A percentile compares a stretch with the other conserved stretches of the same genome.
phyloP scores from a whole-genome alignment of 2,888 invertebrate species.

The Metellina segmentata region DNA sequence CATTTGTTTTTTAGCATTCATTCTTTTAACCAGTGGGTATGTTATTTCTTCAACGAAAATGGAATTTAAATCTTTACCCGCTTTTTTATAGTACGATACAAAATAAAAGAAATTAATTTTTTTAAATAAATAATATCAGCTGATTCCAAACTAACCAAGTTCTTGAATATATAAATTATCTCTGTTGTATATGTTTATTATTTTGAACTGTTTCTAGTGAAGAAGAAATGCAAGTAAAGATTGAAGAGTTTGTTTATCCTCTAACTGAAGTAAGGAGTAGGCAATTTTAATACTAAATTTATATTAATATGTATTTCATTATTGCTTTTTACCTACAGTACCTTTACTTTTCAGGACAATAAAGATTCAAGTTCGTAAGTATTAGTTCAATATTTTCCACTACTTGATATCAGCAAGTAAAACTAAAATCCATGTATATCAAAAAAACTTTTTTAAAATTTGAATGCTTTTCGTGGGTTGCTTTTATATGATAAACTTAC shows the following conservation, averaged over 20 bases:
- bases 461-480: background rate
- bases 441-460: background rate
- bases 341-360: constrained; percentile 17
- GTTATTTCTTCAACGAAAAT: no score
- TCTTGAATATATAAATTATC: no score
- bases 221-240: constrained; percentile 42
- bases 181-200: no score
- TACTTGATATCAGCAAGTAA: background rate
- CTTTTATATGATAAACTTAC: background rate
- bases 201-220: constrained; percentile 28
- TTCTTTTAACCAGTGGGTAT: no score
- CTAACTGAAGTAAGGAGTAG: constrained; percentile 20
- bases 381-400: background rate
- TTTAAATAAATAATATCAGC: no score
- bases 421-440: background rate
- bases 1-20: no score
- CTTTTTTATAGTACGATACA: no score
- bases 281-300: no score
- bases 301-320: no score
- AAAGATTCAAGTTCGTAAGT: constrained; percentile 9
- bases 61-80: no score
- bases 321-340: background rate
- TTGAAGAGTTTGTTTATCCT: constrained; percentile 54
- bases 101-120: no score
- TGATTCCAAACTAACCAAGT: no score